Base-by-base conservation (phyloP, 2,113 vertebrate genomes). In the Lycaon pictus region DNA sequence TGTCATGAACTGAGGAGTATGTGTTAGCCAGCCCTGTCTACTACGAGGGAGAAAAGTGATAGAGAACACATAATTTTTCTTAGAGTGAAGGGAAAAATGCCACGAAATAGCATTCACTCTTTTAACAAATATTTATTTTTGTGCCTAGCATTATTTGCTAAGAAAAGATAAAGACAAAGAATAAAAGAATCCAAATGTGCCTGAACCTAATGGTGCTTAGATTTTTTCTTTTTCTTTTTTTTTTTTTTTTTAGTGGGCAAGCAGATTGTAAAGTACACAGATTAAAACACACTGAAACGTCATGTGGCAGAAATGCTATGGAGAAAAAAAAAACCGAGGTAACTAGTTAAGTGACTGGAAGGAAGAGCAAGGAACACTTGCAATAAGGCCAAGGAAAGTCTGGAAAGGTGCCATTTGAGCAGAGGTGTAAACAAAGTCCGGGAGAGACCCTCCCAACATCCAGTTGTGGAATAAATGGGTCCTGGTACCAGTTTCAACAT, bases 81-180 rank as follows among this genome's bases (percentile, higher is more conserved):
- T 67, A 29, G 29, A 8, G 1, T 62, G 10, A 89, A 89, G 13
- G 7, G 3, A 1, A 81, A 71, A 29, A 67, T 86, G 10, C 8
- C 22, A 84, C 43, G 56, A 56, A 67, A 79, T 0, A 63, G 17
- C 7, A 93, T 94, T 93, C 9, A 23, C 63, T 97, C 58, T 87
- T 63, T 88, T 56, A 76, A 80, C 51, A 90, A 89, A 53, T 87
- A 87, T 60, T 96, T 95, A 27, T 85, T 48, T 69, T 88, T 87
- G 62, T 83, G 5, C 1, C 48, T 27, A 76, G 19, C 1, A 62
- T 82, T 85, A 43, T 93, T 93, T 85, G 69, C 51, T 86, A 62
- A 86, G n/a, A n/a, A 85, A 72, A 60, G 90, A 58, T 1, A 76
- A 32, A 48, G 90, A 58, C 2, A 76, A 32, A 48, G 11, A 77